Evolutionary conservation across 2,888 invertebrate genomes (phyloP).

Genomic region (Eumacrocentrus americanus): DNA sequence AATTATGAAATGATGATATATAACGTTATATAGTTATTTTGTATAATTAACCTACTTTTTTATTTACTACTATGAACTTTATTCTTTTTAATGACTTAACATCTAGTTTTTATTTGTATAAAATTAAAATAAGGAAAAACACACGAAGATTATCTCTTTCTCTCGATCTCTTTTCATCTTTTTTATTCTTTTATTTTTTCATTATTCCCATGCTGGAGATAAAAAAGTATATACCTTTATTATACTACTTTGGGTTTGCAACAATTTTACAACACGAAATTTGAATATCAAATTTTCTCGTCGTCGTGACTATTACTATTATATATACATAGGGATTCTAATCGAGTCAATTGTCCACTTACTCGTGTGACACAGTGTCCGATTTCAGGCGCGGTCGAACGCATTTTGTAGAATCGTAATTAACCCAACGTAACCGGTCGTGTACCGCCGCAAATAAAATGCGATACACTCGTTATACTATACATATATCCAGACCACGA

Average conservation of each 20-base stretch:
- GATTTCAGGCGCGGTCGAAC: slow-evolving; percentile 11
- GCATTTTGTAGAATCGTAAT: slow-evolving; percentile 21
- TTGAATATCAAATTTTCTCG: background rate
- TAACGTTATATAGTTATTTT: no score
- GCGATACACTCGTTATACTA: background rate
- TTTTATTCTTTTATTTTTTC: no score
- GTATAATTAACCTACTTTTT: no score
- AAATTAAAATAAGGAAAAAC: no score
- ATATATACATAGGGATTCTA: background rate
- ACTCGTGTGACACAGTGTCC: background rate
- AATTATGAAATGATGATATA: background rate
- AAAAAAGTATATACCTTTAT: no score
- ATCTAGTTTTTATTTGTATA: no score
- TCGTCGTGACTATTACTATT: background rate
- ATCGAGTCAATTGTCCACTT: background rate
- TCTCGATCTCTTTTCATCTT: no score
- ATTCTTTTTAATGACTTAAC: no score
- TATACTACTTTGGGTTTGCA: no score
- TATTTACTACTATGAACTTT: background rate
- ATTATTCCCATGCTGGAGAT: no score
- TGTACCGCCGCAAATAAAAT: slow-evolving; percentile 16
- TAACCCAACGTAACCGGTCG: slow-evolving; percentile 13
- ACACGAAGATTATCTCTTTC: no score
- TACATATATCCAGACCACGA: background rate
- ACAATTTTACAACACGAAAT: no score